Percentiles rank a stretch among this genome's conserved stretches.
These are phyloP conservation scores for Paratrypauchen microcephalus DNA, from an alignment of 2,797 vertebrate genomes.

Conservation along the genomic window DNA sequence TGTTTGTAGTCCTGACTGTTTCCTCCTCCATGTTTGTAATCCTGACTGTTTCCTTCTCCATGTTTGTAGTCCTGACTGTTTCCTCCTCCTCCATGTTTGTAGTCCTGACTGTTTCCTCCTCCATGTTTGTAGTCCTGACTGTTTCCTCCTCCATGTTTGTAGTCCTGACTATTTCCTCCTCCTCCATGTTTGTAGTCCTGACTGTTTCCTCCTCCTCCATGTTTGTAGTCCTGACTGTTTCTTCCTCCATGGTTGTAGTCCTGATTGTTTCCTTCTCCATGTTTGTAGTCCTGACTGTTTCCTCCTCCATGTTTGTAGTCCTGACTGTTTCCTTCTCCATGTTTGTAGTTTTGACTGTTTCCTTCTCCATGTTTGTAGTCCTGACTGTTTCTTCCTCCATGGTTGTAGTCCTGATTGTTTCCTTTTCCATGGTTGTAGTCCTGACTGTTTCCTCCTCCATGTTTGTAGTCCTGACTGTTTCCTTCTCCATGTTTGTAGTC, in stretches of 20 bases:
- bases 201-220: not conserved
- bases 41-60: not conserved
- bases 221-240: not conserved
- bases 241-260: not conserved
- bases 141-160: not conserved
- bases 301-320: not conserved
- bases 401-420: not conserved
- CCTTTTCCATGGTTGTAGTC: no score
- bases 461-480: not conserved
- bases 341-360: not conserved
- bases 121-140: not conserved
- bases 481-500: not conserved
- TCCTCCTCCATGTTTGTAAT: not conserved
- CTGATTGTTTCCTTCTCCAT: no score
- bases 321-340: not conserved
- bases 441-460: not conserved
- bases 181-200: not conserved
- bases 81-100: not conserved
- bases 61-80: conserved; percentile 55
- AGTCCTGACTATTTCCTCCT: conserved; percentile 58
- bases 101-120: not conserved
- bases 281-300: not conserved
- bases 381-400: not conserved
- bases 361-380: not conserved
- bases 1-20: not conserved